phyloP scores from a whole-genome alignment of 2,888 invertebrate species.

The Onchidella celtica region DNA sequence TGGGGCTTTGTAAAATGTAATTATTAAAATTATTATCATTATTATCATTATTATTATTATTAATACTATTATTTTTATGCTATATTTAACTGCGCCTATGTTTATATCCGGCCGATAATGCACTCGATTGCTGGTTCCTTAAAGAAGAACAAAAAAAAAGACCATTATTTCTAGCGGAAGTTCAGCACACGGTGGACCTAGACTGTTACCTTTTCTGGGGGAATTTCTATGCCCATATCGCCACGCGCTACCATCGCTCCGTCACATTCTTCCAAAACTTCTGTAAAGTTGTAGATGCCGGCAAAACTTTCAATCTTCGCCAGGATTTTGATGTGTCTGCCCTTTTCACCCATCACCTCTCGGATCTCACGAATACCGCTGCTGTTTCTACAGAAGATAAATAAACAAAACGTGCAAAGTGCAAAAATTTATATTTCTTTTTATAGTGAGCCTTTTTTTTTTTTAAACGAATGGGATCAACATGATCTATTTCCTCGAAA shows the following conservation, averaged over 20 bases:
- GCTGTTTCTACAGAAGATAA: conserved; percentile 89
- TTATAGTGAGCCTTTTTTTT: no score
- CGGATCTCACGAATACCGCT: conserved; percentile 92
- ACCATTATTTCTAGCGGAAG: neutral
- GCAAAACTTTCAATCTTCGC: conserved; percentile 99
- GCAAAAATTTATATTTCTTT: no score
- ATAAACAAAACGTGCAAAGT: neutral
- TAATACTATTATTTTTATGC: neutral
- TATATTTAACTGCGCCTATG: no score
- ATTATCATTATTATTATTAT: neutral
- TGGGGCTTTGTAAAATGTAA: no score
- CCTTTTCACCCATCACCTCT: conserved; percentile 87
- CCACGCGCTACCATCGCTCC: conserved; percentile 99
- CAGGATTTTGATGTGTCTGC: conserved; percentile 95
- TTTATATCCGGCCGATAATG: neutral
- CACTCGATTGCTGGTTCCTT: neutral
- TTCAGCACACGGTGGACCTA: no score
- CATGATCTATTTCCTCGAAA: no score
- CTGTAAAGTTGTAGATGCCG: conserved; percentile 88
- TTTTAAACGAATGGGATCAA: no score
- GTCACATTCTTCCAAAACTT: conserved; percentile 95
- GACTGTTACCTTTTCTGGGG: conserved; percentile 87
- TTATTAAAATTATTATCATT: neutral
- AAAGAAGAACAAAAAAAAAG: neutral
- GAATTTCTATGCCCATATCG: conserved; percentile 98